Base-by-base conservation (phyloP, 2,797 vertebrate genomes). In the Gymnoscopelus braueri region DNA sequence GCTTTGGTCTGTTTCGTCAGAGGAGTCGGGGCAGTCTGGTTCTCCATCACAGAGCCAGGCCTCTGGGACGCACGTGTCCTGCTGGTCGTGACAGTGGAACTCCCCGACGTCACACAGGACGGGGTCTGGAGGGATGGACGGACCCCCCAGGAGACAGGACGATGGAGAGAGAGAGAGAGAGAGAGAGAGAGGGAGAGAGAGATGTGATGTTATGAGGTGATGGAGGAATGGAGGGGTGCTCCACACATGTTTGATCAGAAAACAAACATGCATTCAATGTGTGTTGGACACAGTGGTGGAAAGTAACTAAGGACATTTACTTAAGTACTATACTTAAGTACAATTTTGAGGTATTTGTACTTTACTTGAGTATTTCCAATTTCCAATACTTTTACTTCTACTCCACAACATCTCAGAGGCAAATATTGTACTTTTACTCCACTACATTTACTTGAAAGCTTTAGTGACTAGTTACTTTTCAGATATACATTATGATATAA, bases 41-140 rank as follows among this genome's bases (percentile, higher is more conserved):
- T 98, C 97, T 48, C 96, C 96, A 11, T 98, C 96, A 81, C 96
- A 98, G 63, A 98, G 93, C 96, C 97, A 98, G 80, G 89, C 94
- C 81, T 95, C 92, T 15, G 96, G 96, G 66, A 98, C 84, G 88
- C 96, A 99, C 84, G 94, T 96, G 8, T 8, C 7, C 81, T 89
- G 56, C 0, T 79, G 63, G 87, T 97, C 94, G 44, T 75, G 93
- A 91, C 97, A 99, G 86, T 95, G 95, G 96, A 97, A 98, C 90
- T 98, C 96, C 70, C 95, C 95, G 68, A 93, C 74, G 60, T 96
- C 97, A 92, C 96, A 98, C 71, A 94, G 79, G 72, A 94, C 94
- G 79, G 85, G 88, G 24, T 95, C 96, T 97, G 93, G 78, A 63
- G 86, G 87, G 56, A 56, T 61, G 6, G 76, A 51, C 77, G 50